Percentiles rank a stretch among this genome's conserved stretches.
phyloP scores from a whole-genome alignment of 2,888 invertebrate genomes.

The Axea sp. region DNA sequence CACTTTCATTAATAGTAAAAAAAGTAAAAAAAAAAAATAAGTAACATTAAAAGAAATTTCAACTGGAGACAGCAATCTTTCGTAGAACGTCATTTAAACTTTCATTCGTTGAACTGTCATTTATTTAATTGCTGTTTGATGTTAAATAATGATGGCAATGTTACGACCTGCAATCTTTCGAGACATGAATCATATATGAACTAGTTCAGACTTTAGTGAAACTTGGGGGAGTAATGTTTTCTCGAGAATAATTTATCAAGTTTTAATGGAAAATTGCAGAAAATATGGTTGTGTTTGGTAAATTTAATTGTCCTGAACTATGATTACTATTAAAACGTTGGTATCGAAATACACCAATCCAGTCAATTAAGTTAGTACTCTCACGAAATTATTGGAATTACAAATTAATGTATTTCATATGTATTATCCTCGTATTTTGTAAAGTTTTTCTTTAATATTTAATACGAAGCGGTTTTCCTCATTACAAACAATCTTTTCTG shows the following conservation, averaged over 20 bases:
- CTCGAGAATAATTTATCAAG: neutral
- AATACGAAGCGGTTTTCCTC: slow-evolving; percentile 6
- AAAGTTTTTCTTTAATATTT: slow-evolving; percentile 4
- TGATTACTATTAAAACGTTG: no score
- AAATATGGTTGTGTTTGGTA: neutral
- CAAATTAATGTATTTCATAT: neutral
- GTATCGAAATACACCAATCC: no score
- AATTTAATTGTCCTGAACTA: no score
- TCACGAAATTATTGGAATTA: no score
- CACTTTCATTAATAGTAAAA: no score
- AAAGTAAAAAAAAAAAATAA: no score
- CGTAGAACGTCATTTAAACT: no score
- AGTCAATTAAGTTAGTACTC: no score
- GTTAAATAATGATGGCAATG: slow-evolving; percentile 6
- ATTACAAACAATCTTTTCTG: neutral
- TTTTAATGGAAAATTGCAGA: neutral
- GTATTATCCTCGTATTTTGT: neutral
- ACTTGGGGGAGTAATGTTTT: slow-evolving; percentile 1
- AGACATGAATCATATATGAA: slow-evolving; percentile 2
- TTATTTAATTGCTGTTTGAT: slow-evolving; percentile 11
- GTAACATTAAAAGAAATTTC: no score
- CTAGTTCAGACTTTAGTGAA: slow-evolving; percentile 1
- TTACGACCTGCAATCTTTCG: no score
- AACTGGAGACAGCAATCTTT: no score
- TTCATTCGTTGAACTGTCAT: neutral